Evolutionary conservation across 2,797 vertebrate genomes (phyloP), one percentile per base, ranked within the genome.

Genomic region (Podarcis siculus): DNA sequence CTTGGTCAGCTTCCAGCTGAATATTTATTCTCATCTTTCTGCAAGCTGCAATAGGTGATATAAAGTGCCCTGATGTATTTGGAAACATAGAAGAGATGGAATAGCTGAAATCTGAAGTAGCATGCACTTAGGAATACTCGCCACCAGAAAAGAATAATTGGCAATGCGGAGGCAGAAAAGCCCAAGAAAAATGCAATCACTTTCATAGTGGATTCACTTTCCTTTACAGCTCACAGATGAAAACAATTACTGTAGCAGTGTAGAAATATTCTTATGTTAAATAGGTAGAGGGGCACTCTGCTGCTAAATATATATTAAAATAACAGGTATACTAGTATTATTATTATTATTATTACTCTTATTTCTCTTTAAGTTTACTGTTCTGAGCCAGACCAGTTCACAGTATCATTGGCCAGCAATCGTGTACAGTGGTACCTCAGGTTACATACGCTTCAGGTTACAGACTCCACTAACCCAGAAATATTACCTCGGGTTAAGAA

Each of bases 1-100:
- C 79, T 94, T 95, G 92, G 90, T 95, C 88, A 87, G 19, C 35
- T 83, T 95, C 94, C 90, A 95, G 72, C 73, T 90, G 61, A 67
- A 89, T 87, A 92, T 94, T 94, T 92, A 94, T 95, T 93, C 94
- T 94, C 92, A 91, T 89, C 90, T 93, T 91, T n/a, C 73, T 94
- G 86, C 39, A 91, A 85, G 55, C 64, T 92, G 85, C 73, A 90
- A 91, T 35, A 92, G 35, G 78, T 88, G 23, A 90, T 91, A 83
- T 93, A 90, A 88, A 93, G 92, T 92, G 93, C 9, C 39, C 82
- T 4, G 58, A 12, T 86, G 35, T 89, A 89, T 94, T 93, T 89
- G 88, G 86, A 92, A 94, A 93, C 90, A 93, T 64, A 91, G 79
- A 87, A 73, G 83, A 94, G 80, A 30, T 76, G 71, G 90, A 92